Evolutionary conservation across 64 coral and sea anemone genomes (phyloP), one percentile per base, ranked within the genome.

Genomic region (Montipora efflorescens): DNA sequence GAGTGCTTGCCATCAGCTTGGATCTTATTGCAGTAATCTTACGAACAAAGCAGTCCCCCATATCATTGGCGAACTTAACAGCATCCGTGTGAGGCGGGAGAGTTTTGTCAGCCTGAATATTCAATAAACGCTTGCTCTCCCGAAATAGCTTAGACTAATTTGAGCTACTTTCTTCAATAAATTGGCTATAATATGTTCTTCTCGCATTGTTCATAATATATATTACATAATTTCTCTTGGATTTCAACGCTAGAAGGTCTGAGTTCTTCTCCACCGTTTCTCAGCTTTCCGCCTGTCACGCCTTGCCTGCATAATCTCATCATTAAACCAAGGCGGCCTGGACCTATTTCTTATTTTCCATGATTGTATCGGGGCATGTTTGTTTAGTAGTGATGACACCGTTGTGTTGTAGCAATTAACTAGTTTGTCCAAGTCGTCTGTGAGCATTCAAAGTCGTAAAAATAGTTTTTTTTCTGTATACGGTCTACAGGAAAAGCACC

Each of bases 21-120:
- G 85, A 87, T 88, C n/a, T n/a, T n/a, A n/a, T n/a, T n/a, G n/a
- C n/a, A n/a, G n/a, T 94, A 20, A 88, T 88, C 83, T 82, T 94
- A 80, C 51, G 77, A 94, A 94, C 84, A 88, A 94, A 94, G 48
- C 88, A 94, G 12, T 94, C 75, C 23, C 23, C 23, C 23, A 23
- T 23, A 23, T 23, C 23, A 4, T 82, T 94, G 4, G 15, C 59
- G 12, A 88, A 22, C 16, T 2, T 22, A 21, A 58, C 73, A 88
- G 92, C 64, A 20, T 88, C 76, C 47, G 61, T 82, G 22, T 93
- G 19, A 5, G 84, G 84, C 10, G 92, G 76, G 53, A 93, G 92
- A 73, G 75, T 15, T 81, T 75, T 88, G 46, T 88, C 67, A 8
- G 92, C 6, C 83, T 75, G 76, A 47, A 93, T 10, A 57, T 93